These are phyloP conservation scores for Promerops cafer DNA, from an alignment of 2,113 vertebrate species.

Conservation along the genomic window DNA sequence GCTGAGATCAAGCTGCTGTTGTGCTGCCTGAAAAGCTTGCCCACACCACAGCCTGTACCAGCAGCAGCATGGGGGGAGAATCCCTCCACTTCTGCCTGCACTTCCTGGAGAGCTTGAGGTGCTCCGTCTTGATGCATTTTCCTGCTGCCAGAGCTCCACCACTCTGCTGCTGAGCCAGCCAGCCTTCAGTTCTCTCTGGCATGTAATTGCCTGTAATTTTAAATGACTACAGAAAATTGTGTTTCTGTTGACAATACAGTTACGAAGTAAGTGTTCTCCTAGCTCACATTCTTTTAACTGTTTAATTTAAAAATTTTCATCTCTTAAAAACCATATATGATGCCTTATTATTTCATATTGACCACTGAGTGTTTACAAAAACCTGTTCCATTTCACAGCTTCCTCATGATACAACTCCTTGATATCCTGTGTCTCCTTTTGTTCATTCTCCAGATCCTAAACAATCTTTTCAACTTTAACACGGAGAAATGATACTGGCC, in stretches of 20 bases:
- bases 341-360: background rate
- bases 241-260: background rate
- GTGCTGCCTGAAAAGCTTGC: background rate
- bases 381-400: background rate
- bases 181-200: background rate
- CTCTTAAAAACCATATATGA: background rate
- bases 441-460: background rate
- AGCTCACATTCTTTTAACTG: background rate
- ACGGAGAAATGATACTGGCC: background rate
- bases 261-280: background rate
- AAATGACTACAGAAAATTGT: background rate
- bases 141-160: background rate
- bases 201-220: background rate
- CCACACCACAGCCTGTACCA: fast-evolving
- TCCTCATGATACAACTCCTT: background rate
- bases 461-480: background rate
- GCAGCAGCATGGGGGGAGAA: background rate
- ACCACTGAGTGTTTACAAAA: background rate
- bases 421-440: background rate
- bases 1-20: background rate
- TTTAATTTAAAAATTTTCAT: background rate
- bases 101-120: background rate
- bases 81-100: background rate
- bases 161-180: background rate
- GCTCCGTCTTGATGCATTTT: background rate